These are phyloP conservation scores for Macroglossus sobrinus DNA, from an alignment of 2,113 vertebrate species.

Conservation along the genomic window DNA sequence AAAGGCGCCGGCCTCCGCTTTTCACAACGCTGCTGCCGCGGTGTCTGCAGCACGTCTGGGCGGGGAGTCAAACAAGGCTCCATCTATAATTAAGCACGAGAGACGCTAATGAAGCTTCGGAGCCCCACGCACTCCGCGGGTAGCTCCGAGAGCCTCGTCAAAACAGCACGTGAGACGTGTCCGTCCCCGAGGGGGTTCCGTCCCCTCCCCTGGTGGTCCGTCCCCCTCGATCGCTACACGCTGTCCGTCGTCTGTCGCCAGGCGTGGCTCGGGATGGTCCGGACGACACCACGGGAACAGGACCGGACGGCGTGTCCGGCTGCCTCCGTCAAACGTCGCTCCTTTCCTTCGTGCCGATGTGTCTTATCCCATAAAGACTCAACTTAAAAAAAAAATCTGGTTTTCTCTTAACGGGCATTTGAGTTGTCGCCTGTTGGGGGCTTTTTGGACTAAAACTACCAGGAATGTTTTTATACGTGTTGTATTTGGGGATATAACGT, in stretches of 20 bases:
- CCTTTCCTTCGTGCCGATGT: background rate
- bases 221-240: background rate
- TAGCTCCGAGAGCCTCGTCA: too few relatives aligned
- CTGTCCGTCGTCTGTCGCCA: background rate
- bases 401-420: background rate
- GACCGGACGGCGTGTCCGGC: background rate
- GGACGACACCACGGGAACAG: background rate
- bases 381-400: background rate
- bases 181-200: too few relatives aligned
- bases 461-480: background rate
- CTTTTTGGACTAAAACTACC: background rate
- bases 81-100: background rate
- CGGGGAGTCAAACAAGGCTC: background rate
- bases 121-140: background rate
- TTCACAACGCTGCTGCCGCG: background rate
- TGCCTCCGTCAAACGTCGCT: background rate
- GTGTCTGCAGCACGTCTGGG: background rate
- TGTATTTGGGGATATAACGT: background rate
- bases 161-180: background rate
- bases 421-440: background rate
- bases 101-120: background rate
- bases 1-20: background rate
- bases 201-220: background rate
- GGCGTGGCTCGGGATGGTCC: background rate
- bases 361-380: background rate